Evolutionary conservation across 2,113 vertebrate genomes (phyloP).

Genomic region (Ictidomys tridecemlineatus): DNA sequence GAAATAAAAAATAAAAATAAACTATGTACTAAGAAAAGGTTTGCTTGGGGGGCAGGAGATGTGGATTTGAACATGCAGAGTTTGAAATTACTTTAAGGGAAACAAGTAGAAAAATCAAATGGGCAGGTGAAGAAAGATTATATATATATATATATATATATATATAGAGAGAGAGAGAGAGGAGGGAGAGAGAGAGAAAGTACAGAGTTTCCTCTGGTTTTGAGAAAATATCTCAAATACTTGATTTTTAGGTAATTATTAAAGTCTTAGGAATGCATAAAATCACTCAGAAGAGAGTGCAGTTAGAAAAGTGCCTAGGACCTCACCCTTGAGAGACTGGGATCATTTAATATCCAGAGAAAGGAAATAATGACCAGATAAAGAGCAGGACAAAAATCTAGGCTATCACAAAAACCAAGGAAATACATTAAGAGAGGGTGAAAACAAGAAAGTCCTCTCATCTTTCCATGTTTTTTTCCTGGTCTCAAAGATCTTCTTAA

Average conservation of each 20-base stretch:
- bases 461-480: constrained; percentile 55
- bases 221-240: background rate
- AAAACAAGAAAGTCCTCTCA: background rate
- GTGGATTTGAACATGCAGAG: background rate
- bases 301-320: background rate
- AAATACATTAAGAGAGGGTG: no score
- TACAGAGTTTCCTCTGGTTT: background rate
- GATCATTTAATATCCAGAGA: background rate
- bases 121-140: background rate
- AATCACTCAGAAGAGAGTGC: background rate
- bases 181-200: no score
- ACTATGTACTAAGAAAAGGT: background rate
- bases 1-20: background rate
- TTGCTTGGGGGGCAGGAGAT: background rate
- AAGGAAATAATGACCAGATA: background rate
- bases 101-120: background rate
- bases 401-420: background rate
- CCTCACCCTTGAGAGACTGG: background rate
- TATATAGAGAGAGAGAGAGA: no score
- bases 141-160: no score
- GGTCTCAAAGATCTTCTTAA: background rate
- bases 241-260: background rate
- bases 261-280: background rate
- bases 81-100: constrained; percentile 42
- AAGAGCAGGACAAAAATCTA: background rate